Evolutionary conservation across 2,113 vertebrate species (phyloP).

Genomic region (Helogale parvula): DNA sequence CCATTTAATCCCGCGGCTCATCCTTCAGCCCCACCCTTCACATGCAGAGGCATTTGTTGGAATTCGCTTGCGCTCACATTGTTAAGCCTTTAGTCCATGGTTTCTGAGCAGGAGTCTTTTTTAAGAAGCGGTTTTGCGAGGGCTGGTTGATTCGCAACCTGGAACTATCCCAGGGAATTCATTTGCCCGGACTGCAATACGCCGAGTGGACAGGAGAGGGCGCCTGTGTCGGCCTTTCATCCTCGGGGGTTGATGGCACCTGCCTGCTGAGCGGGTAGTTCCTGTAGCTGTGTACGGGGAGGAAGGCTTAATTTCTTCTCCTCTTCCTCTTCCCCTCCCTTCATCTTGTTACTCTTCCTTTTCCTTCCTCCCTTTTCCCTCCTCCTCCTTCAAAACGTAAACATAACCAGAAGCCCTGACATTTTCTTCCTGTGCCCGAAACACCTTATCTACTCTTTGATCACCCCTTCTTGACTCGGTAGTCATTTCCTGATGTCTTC

Average conservation of each 20-base stretch:
- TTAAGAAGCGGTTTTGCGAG: background rate
- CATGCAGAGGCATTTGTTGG: background rate
- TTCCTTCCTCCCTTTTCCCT: background rate
- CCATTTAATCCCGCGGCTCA: background rate
- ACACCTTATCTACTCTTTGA: background rate
- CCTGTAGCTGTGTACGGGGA: too few relatives aligned
- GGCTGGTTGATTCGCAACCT: background rate
- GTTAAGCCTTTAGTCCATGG: background rate
- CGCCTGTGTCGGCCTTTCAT: background rate
- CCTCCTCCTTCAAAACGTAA: background rate
- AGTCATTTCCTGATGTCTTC: background rate
- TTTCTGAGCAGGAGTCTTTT: background rate
- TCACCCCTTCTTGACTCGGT: background rate
- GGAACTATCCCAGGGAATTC: background rate
- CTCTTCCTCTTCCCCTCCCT: background rate
- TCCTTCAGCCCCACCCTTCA: background rate
- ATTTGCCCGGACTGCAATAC: background rate
- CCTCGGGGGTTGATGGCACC: background rate
- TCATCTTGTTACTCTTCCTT: background rate
- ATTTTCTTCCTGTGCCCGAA: background rate
- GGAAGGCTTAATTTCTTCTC: background rate
- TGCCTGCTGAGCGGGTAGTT: background rate
- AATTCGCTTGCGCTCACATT: background rate
- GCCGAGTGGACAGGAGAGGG: constrained; percentile 9
- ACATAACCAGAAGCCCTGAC: background rate